Conservation (phyloP, 2,888 invertebrate genomes). For the Odontocerum albicorne region DNA sequence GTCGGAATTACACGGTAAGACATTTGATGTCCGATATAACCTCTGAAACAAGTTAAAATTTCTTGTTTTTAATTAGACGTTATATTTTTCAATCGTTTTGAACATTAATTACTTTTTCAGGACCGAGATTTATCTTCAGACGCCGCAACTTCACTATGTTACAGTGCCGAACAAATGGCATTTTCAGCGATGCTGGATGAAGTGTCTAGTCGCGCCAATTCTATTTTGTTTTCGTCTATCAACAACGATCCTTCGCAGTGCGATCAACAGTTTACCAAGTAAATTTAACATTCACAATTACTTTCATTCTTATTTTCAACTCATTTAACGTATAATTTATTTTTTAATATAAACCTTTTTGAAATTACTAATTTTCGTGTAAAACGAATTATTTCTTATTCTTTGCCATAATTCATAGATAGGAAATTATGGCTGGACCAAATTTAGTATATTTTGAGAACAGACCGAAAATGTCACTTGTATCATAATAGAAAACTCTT, state of each 20-base stretch:
- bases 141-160: constrained; percentile 57
- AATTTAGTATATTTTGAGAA: no score
- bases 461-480: no score
- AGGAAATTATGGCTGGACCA: no score
- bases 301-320: no score
- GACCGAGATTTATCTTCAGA: constrained; percentile 64
- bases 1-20: constrained; percentile 66
- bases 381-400: not conserved
- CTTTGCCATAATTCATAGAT: not conserved
- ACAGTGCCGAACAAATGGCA: constrained; percentile 69
- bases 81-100: not conserved
- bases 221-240: constrained; percentile 75
- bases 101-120: constrained; percentile 44
- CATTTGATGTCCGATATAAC: constrained; percentile 17
- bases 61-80: not conserved
- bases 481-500: no score
- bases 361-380: not conserved
- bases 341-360: not conserved
- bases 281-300: constrained; percentile 36
- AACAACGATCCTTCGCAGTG: constrained; percentile 73
- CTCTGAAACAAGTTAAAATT: constrained; percentile 2
- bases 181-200: constrained; percentile 69
- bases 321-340: not conserved
- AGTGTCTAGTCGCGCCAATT: constrained; percentile 73
- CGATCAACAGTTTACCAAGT: constrained; percentile 74